Conservation (phyloP, 1,140 invertebrate genomes). For the Rhizoglyphus robini region DNA sequence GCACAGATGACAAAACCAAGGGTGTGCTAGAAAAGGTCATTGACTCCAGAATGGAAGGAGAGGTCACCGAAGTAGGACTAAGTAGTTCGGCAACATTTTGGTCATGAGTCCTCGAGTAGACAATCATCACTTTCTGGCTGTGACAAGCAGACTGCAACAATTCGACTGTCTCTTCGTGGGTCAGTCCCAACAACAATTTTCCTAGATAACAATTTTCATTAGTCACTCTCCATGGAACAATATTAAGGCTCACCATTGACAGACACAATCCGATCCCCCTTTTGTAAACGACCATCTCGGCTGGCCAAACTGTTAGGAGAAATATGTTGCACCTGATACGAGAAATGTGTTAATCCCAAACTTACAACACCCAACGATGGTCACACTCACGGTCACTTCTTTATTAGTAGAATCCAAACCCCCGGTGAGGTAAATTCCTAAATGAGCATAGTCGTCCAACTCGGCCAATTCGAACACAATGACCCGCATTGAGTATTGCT, state of each 20-base stretch:
- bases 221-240: too few species aligned
- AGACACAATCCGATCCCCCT: conserved; percentile 70
- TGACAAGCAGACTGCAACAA: conserved; percentile 56
- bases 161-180: conserved; percentile 65
- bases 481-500: not conserved
- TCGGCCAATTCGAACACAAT: conserved; percentile 9
- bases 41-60: not conserved
- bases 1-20: not conserved
- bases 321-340: conserved; percentile 62
- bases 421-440: conserved; percentile 71
- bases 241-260: conserved; percentile 52
- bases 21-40: not conserved
- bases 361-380: too few species aligned
- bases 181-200: conserved; percentile 58
- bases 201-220: conserved; percentile 1
- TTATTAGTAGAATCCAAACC: conserved; percentile 76
- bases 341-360: too few species aligned
- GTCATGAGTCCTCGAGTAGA: conserved; percentile 40
- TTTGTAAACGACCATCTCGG: conserved; percentile 64
- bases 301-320: conserved; percentile 66
- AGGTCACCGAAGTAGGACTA: not conserved
- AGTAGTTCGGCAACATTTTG: not conserved
- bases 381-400: conserved; percentile 59
- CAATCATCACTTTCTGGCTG: conserved; percentile 49
- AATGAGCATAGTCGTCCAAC: conserved; percentile 42